These are phyloP conservation scores for Antechinus flavipes DNA, from an alignment of 2,113 vertebrate species.

Conservation along the genomic window DNA sequence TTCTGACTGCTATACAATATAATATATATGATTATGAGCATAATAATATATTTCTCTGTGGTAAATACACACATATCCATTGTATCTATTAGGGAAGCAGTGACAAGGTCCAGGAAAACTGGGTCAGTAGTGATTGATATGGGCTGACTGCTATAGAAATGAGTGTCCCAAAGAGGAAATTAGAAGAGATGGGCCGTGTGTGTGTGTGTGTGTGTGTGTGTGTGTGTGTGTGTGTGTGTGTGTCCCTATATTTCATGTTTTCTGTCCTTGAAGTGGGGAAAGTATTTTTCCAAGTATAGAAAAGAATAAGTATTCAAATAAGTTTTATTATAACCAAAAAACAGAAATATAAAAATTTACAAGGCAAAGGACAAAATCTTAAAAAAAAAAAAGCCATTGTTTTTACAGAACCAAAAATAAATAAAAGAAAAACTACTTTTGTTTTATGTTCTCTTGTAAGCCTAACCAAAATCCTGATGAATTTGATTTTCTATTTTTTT, in stretches of 20 bases:
- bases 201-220: neutral
- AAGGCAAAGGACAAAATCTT: neutral
- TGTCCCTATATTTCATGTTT: neutral
- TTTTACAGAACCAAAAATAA: neutral
- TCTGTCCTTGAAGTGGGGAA: neutral
- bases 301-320: neutral
- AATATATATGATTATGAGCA: neutral
- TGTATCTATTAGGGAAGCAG: neutral
- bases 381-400: neutral
- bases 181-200: neutral
- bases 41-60: neutral
- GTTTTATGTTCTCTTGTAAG: neutral
- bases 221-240: neutral
- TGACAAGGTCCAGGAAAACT: slow-evolving; percentile 20
- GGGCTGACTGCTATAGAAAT: neutral
- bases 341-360: neutral
- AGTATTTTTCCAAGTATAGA: neutral
- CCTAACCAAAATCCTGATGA: neutral
- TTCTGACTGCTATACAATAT: neutral
- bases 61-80: neutral
- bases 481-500: neutral
- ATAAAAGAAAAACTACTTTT: neutral
- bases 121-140: neutral
- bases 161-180: slow-evolving; percentile 23
- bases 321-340: neutral